Conservation (phyloP, 1,140 invertebrate species). For the Bombus terrestris region DNA sequence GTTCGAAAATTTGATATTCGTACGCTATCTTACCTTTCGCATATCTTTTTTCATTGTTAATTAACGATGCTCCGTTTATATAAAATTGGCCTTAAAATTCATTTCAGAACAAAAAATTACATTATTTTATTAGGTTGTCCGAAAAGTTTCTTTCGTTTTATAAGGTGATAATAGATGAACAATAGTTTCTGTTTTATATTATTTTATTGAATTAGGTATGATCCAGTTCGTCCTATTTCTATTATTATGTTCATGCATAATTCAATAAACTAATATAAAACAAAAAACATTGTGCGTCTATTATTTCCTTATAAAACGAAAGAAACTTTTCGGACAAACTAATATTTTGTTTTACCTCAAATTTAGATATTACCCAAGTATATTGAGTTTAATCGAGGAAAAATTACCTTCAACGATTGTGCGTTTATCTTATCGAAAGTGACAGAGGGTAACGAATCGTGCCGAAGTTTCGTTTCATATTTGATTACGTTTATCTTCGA, state of each 20-base stretch:
- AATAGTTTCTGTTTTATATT: too few species aligned
- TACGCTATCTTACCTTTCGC: neutral
- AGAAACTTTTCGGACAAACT: too few species aligned
- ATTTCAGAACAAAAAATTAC: neutral
- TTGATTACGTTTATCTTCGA: neutral
- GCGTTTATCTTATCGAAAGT: neutral
- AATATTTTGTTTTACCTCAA: neutral
- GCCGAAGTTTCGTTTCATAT: neutral
- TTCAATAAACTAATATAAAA: too few species aligned
- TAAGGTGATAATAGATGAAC: too few species aligned
- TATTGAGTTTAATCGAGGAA: neutral
- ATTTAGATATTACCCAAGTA: neutral
- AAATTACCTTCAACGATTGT: neutral
- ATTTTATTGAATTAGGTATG: too few species aligned
- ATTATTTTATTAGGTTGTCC: too few species aligned
- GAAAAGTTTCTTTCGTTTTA: too few species aligned
- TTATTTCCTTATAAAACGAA: too few species aligned
- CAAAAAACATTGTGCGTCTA: too few species aligned
- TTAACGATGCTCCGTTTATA: neutral
- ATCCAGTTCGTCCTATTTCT: too few species aligned
- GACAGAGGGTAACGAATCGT: neutral
- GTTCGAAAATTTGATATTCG: conserved; percentile 31
- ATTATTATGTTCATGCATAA: too few species aligned
- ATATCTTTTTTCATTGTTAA: neutral
- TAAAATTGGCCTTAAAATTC: neutral